Evolutionary conservation across 2,113 vertebrate species (phyloP).

Genomic region (Rhinolophus sinicus): DNA sequence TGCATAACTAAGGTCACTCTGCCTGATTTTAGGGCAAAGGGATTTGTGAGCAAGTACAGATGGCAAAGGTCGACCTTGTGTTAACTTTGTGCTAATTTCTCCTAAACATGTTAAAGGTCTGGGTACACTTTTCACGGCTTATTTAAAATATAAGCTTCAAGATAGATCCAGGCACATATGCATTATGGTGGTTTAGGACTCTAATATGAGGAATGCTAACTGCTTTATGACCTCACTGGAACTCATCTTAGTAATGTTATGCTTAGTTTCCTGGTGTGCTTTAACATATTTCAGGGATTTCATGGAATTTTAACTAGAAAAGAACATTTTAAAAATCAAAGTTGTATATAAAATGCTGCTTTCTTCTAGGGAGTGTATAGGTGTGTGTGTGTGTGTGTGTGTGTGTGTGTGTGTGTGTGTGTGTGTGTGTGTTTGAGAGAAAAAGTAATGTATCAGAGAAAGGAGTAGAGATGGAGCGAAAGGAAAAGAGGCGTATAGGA

Average conservation of each 20-base stretch:
- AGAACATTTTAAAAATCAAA: constrained; percentile 68
- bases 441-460: background rate
- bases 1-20: constrained; percentile 1
- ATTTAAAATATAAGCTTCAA: constrained; percentile 72
- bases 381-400: background rate
- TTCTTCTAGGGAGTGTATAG: background rate
- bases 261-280: constrained; percentile 73
- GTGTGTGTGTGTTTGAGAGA: background rate
- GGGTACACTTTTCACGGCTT: constrained; percentile 69
- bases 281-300: constrained; percentile 75
- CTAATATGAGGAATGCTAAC: constrained; percentile 67
- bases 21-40: constrained; percentile 35
- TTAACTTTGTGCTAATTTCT: constrained; percentile 58
- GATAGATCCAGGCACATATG: constrained; percentile 45
- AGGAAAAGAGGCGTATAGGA: background rate
- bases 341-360: constrained; percentile 47
- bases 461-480: background rate
- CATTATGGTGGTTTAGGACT: constrained; percentile 67
- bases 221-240: constrained; percentile 74
- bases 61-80: constrained; percentile 53
- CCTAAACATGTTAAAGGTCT: constrained; percentile 61
- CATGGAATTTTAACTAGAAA: constrained; percentile 76
- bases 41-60: constrained; percentile 52
- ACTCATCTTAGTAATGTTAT: constrained; percentile 76
- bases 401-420: background rate